Evolutionary conservation across 2,888 invertebrate species (phyloP).

Genomic region (Dione vanillae): DNA sequence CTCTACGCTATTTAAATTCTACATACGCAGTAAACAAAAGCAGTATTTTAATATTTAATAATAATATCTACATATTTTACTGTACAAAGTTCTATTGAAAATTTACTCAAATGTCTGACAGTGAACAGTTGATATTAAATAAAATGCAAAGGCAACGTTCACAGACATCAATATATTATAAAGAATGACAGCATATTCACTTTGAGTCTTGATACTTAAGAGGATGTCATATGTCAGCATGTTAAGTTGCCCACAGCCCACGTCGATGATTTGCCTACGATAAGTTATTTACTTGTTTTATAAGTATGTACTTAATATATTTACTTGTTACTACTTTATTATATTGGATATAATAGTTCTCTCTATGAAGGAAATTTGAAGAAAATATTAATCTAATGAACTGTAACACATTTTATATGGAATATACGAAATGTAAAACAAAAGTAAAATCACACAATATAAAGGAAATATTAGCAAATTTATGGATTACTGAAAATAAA

Average conservation of each 20-base stretch:
- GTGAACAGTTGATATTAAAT: background rate
- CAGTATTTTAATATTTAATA: background rate
- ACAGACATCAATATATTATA: conserved; percentile 40
- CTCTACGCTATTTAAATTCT: no score
- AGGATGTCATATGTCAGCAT: conserved; percentile 46
- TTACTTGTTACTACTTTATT: background rate
- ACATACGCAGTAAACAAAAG: no score
- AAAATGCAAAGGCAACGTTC: conserved; percentile 33
- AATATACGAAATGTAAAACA: background rate
- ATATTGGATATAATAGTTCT: no score
- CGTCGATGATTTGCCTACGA: conserved; percentile 22
- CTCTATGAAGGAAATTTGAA: no score
- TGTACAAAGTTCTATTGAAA: background rate
- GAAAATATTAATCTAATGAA: background rate
- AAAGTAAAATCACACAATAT: no score
- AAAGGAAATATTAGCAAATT: no score
- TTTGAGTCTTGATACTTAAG: conserved; percentile 47
- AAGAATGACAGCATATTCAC: conserved; percentile 35
- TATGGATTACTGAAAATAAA: no score
- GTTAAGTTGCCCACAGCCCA: conserved; percentile 37
- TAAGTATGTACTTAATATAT: background rate
- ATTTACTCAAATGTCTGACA: background rate
- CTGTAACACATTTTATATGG: background rate
- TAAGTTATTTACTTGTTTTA: conserved; percentile 13
- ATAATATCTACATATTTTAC: background rate